Base-by-base conservation (phyloP, 2,888 invertebrate genomes). In the Taphrorychus bicolor region DNA sequence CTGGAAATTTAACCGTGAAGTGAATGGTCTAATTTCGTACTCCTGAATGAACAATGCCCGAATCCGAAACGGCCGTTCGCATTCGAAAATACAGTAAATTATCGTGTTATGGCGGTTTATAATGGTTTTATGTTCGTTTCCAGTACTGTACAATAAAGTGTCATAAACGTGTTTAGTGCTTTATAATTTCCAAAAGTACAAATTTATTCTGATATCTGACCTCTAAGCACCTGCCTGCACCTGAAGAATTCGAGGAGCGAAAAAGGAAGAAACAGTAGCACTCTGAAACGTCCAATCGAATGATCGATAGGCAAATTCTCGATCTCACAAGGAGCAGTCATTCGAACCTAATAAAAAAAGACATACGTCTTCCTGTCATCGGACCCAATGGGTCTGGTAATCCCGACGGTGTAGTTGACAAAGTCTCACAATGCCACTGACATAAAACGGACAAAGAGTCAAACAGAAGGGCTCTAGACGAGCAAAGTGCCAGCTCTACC, bases 321-420 rank as follows among this genome's bases (percentile, higher is more conserved):
- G 65, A 69, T 69, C 69, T 52, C 69, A 60, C 69, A 69, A 53
- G 69, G 32, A 51, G 69, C 54, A 22, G 60, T 61, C 53, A 53
- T 65, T 57, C 52, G 17, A 58, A 61, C 61, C 58, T 41, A 56
- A 66, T 66, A 66, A 70, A 70, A 70, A 67, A 60, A 64, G 60
- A 70, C 64, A 67, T 70, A 64, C 67, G 58, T 70, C 70, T 70
- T 70, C 52, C 70, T 70, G 70, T 70, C 70, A 64, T 70, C 70
- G 22, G 51, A 23, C 17, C 49, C 51, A 56, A 62, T 57, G 51
- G 59, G 51, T 41, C 32, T 64, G 32, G 57, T 59, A 70, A 52
- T 70, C 71, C 68, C 67, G 65, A 61, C 61, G 68, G 71, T 59
- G 70, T 65, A 71, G 73, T 73, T 73, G 73, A 73, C 71, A 73